Base-by-base conservation (phyloP, 2,888 invertebrate species). In the Axea sp. region DNA sequence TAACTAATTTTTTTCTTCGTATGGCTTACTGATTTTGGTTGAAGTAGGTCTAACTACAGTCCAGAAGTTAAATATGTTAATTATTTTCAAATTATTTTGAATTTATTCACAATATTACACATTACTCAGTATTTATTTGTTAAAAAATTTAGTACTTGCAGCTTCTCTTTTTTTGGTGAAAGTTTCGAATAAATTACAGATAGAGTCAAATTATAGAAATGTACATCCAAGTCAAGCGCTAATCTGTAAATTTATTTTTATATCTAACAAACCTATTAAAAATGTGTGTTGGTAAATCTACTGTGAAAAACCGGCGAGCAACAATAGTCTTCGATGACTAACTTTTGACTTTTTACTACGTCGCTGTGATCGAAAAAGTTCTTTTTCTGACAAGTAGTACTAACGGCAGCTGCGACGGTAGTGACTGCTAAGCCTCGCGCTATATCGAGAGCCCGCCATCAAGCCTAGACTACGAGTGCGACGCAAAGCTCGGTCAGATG, bases 401-500 rank as follows among this genome's bases (percentile, higher is more conserved):
- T 69, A 30, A 35, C 28, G 47, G 55, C 55, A 47, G 59, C 69
- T 49, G 26, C 55, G 47, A 28, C 19, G 12, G 69, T 31, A 55
- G 53, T 28, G 31, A 22, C 53, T 33, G 65, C 53, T 59, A 65
- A 68, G 75, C 72, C 73, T 76, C 69, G 78, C 73, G 75, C 78
- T 77, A 83, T 83, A 83, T 83, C 81, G 80, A 83, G 83, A 81
- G 53, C 65, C 65, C 75, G 45, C 74, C 76, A 62, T 64, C 69
- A 75, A 45, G 67, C 53, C 49, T 67, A 51, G 71, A 60, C 60
- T 53, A 47, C 22, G 57, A 53, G 31, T 41, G 59, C 39, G 60
- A 55, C 30, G 37, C 57, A 53, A 15, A 65, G 47, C 45, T 69
- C 39, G 28, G 12, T 2, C 19, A 24, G 33, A 45, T 60, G 49